Conservation (phyloP, 2,113 vertebrate species). For the Dasyprocta punctata region DNA sequence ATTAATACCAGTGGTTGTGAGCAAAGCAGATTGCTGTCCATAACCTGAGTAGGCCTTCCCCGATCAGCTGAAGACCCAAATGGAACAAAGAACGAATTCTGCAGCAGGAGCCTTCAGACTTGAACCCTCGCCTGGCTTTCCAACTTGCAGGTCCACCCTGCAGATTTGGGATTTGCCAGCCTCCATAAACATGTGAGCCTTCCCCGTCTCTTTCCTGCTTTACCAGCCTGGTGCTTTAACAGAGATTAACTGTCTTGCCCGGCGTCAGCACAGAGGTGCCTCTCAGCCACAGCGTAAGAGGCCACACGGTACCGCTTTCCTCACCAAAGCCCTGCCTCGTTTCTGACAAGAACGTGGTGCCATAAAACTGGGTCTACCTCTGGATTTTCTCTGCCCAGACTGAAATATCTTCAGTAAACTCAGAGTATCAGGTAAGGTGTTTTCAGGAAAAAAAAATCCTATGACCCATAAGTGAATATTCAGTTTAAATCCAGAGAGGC, state of each 20-base stretch:
- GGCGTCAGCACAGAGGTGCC: not conserved
- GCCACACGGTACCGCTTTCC: not conserved
- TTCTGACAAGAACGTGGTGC: not conserved
- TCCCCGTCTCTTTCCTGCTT: not conserved
- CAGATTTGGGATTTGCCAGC: not conserved
- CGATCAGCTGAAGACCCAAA: not conserved
- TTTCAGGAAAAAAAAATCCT: constrained; percentile 55
- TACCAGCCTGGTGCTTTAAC: not conserved
- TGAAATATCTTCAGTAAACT: constrained; percentile 50
- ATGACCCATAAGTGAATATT: constrained; percentile 53
- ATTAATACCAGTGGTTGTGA: not conserved
- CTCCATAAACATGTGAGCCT: not conserved
- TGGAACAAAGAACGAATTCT: not conserved
- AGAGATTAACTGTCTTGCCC: not conserved
- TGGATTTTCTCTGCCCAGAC: constrained; percentile 61
- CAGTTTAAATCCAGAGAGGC: constrained; percentile 23
- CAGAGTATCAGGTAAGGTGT: constrained; percentile 39
- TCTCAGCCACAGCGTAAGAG: not conserved
- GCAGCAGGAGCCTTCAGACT: not conserved
- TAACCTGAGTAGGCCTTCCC: not conserved
- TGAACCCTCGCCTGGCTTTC: not conserved
- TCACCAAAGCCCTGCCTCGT: not conserved
- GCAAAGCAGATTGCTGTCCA: not conserved
- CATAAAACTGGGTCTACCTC: not conserved
- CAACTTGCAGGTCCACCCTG: not conserved